These are phyloP conservation scores for Plectrocnemia conspersa DNA, from an alignment of 1,140 invertebrate genomes.

Conservation along the genomic window DNA sequence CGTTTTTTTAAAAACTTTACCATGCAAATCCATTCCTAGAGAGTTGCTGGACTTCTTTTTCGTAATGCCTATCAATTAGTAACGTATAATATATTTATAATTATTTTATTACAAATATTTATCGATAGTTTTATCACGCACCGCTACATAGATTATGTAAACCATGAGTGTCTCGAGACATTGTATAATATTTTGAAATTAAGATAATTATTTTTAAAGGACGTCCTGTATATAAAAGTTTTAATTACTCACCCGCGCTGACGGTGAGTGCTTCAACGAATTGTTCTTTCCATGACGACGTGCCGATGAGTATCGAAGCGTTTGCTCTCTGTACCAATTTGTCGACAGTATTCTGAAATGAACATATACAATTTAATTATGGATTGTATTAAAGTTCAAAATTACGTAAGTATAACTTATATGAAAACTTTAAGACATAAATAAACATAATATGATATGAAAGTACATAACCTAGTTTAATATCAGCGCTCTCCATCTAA, in stretches of 20 bases:
- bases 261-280: conserved; percentile 95
- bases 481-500: background rate
- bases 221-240: background rate
- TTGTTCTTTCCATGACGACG: conserved; percentile 97
- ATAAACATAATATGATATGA: background rate
- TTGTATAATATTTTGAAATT: background rate
- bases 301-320: conserved; percentile 88
- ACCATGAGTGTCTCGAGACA: no score
- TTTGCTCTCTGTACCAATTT: conserved; percentile 95
- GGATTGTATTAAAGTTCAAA: background rate
- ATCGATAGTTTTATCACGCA: no score
- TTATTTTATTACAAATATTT: no score
- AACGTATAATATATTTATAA: no score
- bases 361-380: conserved; percentile 9
- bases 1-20: no score
- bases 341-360: conserved; percentile 88
- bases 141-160: no score
- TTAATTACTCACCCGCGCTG: conserved; percentile 66
- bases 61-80: no score
- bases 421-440: background rate
- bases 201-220: background rate
- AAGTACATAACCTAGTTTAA: background rate
- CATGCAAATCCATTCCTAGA: no score
- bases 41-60: no score
- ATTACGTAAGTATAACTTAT: background rate